Percentiles rank a stretch among this genome's conserved stretches.
These are phyloP conservation scores for Spinus pinus DNA, from an alignment of 2,797 vertebrate genomes.

Conservation along the genomic window DNA sequence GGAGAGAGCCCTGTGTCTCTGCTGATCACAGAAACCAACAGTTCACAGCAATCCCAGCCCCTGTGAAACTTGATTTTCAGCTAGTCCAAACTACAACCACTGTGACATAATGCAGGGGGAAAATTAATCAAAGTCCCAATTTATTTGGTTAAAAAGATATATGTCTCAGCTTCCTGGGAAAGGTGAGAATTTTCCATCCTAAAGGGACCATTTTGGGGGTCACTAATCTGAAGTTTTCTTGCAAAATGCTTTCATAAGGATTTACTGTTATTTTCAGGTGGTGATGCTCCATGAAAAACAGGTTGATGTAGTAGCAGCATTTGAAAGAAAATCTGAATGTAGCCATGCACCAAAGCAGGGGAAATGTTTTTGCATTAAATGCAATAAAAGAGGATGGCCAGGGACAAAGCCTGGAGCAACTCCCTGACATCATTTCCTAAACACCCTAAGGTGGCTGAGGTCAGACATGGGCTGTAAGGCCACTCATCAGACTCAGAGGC, in stretches of 20 bases:
- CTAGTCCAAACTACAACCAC: background rate
- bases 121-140: background rate
- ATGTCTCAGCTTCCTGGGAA: background rate
- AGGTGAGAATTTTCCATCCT: background rate
- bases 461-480: background rate
- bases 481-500: background rate
- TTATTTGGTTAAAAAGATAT: background rate
- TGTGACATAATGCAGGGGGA: background rate
- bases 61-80: background rate
- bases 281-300: background rate
- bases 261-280: background rate
- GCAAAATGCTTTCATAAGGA: background rate
- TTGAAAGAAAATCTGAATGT: background rate
- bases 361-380: background rate
- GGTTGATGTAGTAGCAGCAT: fast-evolving
- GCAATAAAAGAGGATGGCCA: background rate
- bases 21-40: fast-evolving
- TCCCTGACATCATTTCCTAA: background rate
- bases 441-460: fast-evolving
- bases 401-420: background rate
- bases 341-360: background rate
- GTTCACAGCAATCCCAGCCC: background rate
- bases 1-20: background rate
- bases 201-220: background rate
- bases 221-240: background rate